phyloP scores from a whole-genome alignment of 2,797 vertebrate species.

The Eulemur mongoz region DNA sequence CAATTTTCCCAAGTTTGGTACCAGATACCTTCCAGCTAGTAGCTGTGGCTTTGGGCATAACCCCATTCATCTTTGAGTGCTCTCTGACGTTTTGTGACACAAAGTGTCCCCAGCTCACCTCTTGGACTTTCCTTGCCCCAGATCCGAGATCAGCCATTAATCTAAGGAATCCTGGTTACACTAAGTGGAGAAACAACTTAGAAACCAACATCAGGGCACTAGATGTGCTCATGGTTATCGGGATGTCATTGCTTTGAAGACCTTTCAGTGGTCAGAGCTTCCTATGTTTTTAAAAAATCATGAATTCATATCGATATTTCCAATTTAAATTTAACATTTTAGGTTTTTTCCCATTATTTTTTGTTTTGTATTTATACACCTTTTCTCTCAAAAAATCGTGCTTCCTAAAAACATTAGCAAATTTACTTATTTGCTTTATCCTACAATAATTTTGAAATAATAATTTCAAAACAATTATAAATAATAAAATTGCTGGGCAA shows the following conservation, averaged over 20 bases:
- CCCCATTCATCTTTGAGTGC: background rate
- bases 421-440: background rate
- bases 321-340: background rate
- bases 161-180: background rate
- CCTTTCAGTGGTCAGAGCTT: background rate
- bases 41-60: background rate
- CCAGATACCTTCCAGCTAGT: background rate
- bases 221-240: background rate
- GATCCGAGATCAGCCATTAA: background rate
- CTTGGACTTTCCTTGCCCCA: background rate
- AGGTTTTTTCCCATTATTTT: background rate
- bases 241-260: background rate
- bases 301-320: background rate
- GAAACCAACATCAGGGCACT: background rate
- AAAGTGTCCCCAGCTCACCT: background rate
- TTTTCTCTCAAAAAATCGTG: conserved; percentile 1
- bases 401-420: background rate
- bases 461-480: background rate
- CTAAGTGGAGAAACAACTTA: background rate
- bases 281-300: background rate
- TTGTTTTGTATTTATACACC: background rate
- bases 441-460: background rate
- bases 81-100: background rate
- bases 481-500: background rate
- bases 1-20: background rate